A percentile compares a stretch with the other conserved stretches of the same genome.
Conservation (phyloP, 2,888 invertebrate species). For the Herminia tarsipennalis region DNA sequence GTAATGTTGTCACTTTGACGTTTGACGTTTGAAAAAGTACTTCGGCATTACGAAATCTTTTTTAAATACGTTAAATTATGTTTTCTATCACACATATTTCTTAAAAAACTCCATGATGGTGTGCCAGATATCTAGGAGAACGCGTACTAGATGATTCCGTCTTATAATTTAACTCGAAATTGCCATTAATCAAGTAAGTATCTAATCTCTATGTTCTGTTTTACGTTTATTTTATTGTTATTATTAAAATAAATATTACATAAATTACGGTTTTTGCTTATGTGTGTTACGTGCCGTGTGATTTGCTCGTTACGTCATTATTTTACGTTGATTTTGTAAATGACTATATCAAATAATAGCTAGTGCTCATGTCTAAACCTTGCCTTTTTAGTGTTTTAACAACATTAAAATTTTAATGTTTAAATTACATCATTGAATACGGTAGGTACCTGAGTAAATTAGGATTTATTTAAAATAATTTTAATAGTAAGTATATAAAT, state of each 20-base stretch:
- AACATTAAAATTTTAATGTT: too few relatives aligned
- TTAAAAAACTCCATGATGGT: conserved; percentile 40
- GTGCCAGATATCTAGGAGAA: conserved; percentile 33
- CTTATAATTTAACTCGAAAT: conserved; percentile 20
- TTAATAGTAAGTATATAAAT: too few relatives aligned
- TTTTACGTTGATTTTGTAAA: not conserved
- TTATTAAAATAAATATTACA: too few relatives aligned
- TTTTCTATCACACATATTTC: conserved; percentile 47
- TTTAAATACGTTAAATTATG: conserved; percentile 46
- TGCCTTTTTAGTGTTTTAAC: too few relatives aligned
- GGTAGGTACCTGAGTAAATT: too few relatives aligned
- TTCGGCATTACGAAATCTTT: conserved; percentile 67
- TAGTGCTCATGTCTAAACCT: too few relatives aligned
- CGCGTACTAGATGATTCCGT: conserved; percentile 50
- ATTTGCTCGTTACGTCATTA: not conserved
- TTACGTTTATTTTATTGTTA: too few relatives aligned
- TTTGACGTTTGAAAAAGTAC: too few relatives aligned
- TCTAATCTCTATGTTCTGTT: too few relatives aligned
- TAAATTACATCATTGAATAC: too few relatives aligned
- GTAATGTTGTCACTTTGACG: conserved; percentile 12
- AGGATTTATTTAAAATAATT: too few relatives aligned
- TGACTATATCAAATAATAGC: too few relatives aligned
- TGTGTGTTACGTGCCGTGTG: not conserved
- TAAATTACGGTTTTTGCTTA: not conserved
- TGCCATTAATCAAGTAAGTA: conserved; percentile 42